These are phyloP conservation scores for Mesocentrotus franciscanus DNA, from an alignment of 53 echinoderm and acorn worm genomes.

Conservation along the genomic window DNA sequence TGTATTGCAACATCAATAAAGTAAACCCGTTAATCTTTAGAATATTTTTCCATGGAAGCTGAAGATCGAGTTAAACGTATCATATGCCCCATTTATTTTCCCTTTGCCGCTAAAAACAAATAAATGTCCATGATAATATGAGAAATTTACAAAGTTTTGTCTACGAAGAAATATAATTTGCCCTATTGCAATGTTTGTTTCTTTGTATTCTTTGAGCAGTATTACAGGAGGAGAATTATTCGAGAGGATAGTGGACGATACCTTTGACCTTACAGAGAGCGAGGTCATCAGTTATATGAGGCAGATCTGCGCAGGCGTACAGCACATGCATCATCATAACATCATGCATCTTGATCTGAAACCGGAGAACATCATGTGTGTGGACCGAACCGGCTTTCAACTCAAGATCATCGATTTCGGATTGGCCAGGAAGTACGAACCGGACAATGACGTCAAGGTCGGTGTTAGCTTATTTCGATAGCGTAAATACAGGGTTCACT, in stretches of 20 bases:
- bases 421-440: conserved; percentile 64
- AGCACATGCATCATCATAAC: conserved; percentile 87
- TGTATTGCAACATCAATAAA: too few relatives aligned
- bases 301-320: conserved; percentile 90
- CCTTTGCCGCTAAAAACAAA: too few relatives aligned
- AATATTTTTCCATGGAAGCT: too few relatives aligned
- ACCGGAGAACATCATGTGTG: conserved; percentile 97
- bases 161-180: too few relatives aligned
- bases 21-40: too few relatives aligned
- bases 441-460: conserved; percentile 75
- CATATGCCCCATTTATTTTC: too few relatives aligned
- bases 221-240: conserved; percentile 93
- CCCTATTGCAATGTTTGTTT: neutral
- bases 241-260: conserved; percentile 90
- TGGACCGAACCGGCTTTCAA: conserved; percentile 78
- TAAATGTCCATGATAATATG: too few relatives aligned
- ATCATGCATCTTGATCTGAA: conserved; percentile 93
- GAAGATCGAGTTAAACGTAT: too few relatives aligned
- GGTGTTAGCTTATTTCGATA: neutral
- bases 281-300: conserved; percentile 89
- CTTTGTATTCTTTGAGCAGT: conserved; percentile 47
- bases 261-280: conserved; percentile 83
- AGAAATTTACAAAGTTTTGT: too few relatives aligned
- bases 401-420: conserved; percentile 78
- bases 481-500: neutral